Conservation (phyloP, 2,797 vertebrate species). For the Mycteria americana region DNA sequence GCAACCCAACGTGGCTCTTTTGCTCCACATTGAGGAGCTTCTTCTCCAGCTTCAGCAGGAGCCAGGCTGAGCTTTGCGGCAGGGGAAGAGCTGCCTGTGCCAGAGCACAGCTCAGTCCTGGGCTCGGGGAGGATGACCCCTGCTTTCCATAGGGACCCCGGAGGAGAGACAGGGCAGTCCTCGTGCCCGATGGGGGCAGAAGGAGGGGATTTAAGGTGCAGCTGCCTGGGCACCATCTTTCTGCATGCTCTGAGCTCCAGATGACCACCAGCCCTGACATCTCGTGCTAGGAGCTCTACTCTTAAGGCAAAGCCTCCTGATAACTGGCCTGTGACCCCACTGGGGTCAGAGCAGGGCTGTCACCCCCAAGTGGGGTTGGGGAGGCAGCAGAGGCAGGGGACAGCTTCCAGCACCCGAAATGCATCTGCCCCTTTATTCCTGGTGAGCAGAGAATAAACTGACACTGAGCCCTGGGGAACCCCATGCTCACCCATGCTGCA, state of each 20-base stretch:
- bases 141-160: background rate
- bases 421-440: background rate
- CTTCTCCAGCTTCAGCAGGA: background rate
- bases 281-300: background rate
- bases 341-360: background rate
- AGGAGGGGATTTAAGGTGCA: background rate
- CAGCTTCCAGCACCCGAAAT: background rate
- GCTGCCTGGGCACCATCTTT: background rate
- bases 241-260: background rate
- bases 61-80: background rate
- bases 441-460: background rate
- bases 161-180: background rate
- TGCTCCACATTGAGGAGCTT: background rate
- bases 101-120: background rate
- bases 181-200: rapidly evolving
- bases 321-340: background rate
- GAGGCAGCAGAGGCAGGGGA: background rate
- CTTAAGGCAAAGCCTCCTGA: background rate
- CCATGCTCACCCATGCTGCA: rapidly evolving
- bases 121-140: rapidly evolving
- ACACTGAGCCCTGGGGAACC: background rate
- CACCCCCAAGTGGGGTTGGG: background rate
- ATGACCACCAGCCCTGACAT: background rate
- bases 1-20: rapidly evolving
- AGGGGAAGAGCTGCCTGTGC: background rate